Base-by-base conservation (phyloP, 2,888 invertebrate genomes). In the Sipha maydis region DNA sequence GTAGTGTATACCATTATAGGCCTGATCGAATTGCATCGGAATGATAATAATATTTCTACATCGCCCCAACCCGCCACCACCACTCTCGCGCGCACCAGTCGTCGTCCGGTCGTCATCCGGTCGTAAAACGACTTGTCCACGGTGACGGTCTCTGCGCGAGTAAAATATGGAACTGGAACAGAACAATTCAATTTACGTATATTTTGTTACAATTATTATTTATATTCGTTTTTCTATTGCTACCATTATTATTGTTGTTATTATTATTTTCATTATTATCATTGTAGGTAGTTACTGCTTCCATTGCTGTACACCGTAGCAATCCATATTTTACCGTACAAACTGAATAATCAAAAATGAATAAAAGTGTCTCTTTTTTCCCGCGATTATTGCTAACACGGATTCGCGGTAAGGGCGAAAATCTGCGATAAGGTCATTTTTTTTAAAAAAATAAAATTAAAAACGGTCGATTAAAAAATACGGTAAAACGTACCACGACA, bases 1-100 rank as follows among this genome's bases (percentile, higher is more conserved):
- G 61, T 21, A 41, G 21, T 25, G 9, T 48, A 61, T 25, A 41
- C 41, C 11, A 41, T 41, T 41, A n/a, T 21, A 56, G 83, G 28
- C 76, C 84, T 14, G 79, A 86, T 86, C 86, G 86, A 76, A 84
- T 84, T 76, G 56, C 84, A 41, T 84, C 76, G 76, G 76, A 84
- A 83, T 56, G 75, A 56, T 38, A 61, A 69, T 67, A 61, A 84
- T 76, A 61, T 76, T 75, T 84, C 75, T 56, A 75, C 71, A 11
- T 48, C 48, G 14, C 14, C 17, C 71, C 14, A 28, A 69, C 7
- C 31, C n/a, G 3, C 69, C 69, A 21, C 21, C 7, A 56, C 14
- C 82, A 7, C 73, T 41, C 4, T 28, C 75, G 11, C 71, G 25
- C 54, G 31, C 83, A 9, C 21, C 38, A 19, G n/a, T n/a, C n/a